Evolutionary conservation across 37 sponge, comb jelly and placozoan genomes (phyloP), one percentile per base, ranked within the genome.

Genomic region (Lycopodina hypogea): DNA sequence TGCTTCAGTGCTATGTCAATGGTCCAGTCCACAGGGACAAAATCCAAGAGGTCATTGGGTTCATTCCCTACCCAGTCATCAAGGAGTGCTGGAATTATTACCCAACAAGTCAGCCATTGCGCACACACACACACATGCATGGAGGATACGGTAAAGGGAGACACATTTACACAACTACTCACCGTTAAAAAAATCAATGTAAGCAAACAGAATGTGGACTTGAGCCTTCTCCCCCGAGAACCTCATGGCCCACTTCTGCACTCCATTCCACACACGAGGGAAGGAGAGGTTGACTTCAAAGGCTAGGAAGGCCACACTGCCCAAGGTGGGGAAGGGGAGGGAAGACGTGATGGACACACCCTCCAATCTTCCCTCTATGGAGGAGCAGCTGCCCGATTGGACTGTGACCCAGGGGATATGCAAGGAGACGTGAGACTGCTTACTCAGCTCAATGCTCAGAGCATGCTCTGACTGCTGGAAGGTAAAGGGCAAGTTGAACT

Each of bases 161-260:
- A 15, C 29, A 17, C 3, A 12, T 12, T 15, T 12, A 17, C 24
- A 60, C 24, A 30, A 6, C 6, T 7, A 60, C 81, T 61, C 59
- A 88, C 86, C 90, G 83, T 89, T 88, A 37, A 93, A 53, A 39
- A 89, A 89, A 72, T 93, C 90, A 48, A 93, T 79, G 68, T 89
- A 89, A 9, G 83, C 52, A 57, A 93, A 89, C 66, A 93, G 74
- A 58, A 93, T 77, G 62, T 78, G 80, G 39, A 61, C 72, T 39
- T 83, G 76, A 0, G 73, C 78, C 45, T 83, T 51, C 0, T 63
- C 57, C 3, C 66, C 81, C 14, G 42, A 50, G 26, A 93, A 77
- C 29, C 77, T 79, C 87, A 89, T 89, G 60, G 80, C 75, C 94
- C 94, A 93, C 52, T 42, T 86, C 69, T 93, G 94, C 24, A 80